Conservation (phyloP, 1,140 invertebrate genomes). For the Conopomorpha cramerella region DNA sequence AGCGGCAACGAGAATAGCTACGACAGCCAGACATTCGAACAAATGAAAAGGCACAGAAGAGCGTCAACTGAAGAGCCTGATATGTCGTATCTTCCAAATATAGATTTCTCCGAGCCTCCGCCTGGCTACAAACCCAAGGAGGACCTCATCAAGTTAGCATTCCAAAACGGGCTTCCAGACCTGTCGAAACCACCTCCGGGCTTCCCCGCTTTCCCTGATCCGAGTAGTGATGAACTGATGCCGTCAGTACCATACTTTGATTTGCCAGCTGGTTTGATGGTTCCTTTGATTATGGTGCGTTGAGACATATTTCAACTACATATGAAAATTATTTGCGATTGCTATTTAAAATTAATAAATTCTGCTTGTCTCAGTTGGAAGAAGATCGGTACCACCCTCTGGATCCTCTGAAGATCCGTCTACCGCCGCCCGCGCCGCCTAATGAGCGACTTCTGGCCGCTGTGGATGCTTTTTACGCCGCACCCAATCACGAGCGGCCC, state of each 20-base stretch:
- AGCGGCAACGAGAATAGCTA: constrained; percentile 50
- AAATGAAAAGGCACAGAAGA: constrained; percentile 30
- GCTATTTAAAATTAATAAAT: too few relatives aligned
- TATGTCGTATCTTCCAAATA: constrained; percentile 34
- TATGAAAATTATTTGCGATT: too few relatives aligned
- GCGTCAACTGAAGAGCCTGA: constrained; percentile 32
- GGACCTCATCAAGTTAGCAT: constrained; percentile 27
- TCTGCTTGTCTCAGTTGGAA: constrained; percentile 74
- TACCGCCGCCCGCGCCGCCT: constrained; percentile 92
- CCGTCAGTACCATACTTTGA: constrained; percentile 95
- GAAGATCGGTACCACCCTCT: constrained; percentile 89
- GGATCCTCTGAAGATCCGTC: constrained; percentile 85
- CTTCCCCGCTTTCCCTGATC: constrained; percentile 64
- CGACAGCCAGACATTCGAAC: constrained; percentile 49
- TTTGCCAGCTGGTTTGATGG: constrained; percentile 93
- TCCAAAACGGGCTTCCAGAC: constrained; percentile 71
- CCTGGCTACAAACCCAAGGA: constrained; percentile 57
- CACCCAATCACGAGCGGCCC: constrained; percentile 90
- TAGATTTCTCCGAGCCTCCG: constrained; percentile 63
- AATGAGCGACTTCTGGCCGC: constrained; percentile 89
- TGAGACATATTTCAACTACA: too few relatives aligned
- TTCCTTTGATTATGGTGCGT: constrained; percentile 90
- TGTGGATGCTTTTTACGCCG: constrained; percentile 93
- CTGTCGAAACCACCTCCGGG: constrained; percentile 85
- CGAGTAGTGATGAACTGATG: constrained; percentile 73